phyloP scores from a whole-genome alignment of 2,113 vertebrate species.

The Cavia aperea region DNA sequence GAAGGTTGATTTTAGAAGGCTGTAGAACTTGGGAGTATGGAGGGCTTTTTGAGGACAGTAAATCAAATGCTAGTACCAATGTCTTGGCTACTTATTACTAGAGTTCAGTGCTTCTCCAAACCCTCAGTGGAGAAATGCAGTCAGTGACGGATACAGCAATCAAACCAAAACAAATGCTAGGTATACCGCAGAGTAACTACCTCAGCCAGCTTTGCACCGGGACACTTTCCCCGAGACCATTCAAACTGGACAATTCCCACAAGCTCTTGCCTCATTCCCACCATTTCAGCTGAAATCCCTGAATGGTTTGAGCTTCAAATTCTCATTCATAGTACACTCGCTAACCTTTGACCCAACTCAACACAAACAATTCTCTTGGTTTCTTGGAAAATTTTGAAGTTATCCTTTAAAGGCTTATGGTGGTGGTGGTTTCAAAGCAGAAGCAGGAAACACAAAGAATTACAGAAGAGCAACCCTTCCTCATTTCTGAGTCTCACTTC shows the following conservation, averaged over 20 bases:
- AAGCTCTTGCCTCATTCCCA: neutral
- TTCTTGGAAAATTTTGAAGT: neutral
- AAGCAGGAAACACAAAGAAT: constrained; percentile 8
- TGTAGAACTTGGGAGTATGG: neutral
- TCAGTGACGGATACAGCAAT: neutral
- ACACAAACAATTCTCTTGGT: neutral
- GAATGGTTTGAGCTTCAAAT: neutral
- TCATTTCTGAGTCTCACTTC: neutral
- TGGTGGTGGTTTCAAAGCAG: neutral
- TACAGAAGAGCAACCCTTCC: neutral
- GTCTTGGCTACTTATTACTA: neutral
- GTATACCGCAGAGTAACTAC: neutral
- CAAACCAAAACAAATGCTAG: neutral
- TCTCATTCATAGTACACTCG: neutral
- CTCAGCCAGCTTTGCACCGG: accelerated
- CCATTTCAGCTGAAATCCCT: neutral
- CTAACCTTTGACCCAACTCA: neutral
- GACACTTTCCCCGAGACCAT: neutral
- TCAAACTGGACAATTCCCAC: neutral
- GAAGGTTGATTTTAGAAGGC: neutral
- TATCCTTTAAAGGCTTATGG: neutral
- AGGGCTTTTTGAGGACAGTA: neutral
- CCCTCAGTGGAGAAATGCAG: neutral
- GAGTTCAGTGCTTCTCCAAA: neutral
- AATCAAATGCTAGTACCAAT: neutral